Conservation (phyloP, 2,797 vertebrate species). For the Eulemur mongoz region DNA sequence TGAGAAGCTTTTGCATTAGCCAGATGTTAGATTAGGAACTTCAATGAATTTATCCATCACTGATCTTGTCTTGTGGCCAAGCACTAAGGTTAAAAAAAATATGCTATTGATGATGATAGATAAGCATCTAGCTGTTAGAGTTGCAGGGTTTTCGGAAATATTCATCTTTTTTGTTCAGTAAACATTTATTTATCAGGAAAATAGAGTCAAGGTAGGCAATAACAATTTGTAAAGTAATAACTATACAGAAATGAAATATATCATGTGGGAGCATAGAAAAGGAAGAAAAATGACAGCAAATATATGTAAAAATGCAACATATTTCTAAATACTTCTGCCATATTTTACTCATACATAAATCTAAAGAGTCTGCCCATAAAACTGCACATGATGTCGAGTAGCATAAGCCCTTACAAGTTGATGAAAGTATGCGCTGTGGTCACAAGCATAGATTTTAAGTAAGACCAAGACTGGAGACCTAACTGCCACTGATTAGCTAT, state of each 20-base stretch:
- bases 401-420: neutral
- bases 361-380: neutral
- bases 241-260: neutral
- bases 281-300: neutral
- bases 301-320: neutral
- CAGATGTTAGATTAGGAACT: neutral
- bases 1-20: neutral
- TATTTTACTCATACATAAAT: neutral
- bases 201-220: neutral
- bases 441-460: neutral
- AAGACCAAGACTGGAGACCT: neutral
- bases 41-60: neutral
- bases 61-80: neutral
- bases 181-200: slow-evolving; percentile 8
- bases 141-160: neutral
- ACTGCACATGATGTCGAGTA: neutral
- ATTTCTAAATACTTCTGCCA: neutral
- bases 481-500: neutral
- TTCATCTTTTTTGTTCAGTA: neutral
- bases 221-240: neutral
- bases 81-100: neutral
- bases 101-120: neutral
- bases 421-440: neutral
- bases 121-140: neutral
- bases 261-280: neutral